phyloP scores from a whole-genome alignment of 37 sponge, comb jelly and placozoan genomes.

The Halisarca cf. caerulea region DNA sequence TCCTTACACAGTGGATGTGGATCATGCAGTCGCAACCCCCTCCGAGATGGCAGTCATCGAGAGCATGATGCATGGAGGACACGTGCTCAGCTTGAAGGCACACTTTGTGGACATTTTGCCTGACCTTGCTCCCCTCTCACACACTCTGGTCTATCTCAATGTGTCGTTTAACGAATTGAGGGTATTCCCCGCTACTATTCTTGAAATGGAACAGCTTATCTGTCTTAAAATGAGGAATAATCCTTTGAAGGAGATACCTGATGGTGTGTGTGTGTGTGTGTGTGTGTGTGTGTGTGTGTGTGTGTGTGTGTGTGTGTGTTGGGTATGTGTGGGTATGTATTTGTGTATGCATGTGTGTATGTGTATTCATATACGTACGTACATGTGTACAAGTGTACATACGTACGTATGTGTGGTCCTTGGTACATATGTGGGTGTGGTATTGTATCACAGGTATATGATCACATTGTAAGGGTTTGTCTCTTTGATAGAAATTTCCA shows the following conservation, averaged over 20 bases:
- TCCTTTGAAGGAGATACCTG: slow-evolving; percentile 81
- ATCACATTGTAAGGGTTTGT: no score
- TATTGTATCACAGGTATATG: no score
- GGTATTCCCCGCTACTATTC: slow-evolving; percentile 70
- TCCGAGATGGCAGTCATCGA: slow-evolving; percentile 83
- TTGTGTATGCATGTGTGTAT: no score
- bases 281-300: no score
- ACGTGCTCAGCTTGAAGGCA: slow-evolving; percentile 78
- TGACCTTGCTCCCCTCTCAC: slow-evolving; percentile 63
- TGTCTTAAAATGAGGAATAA: slow-evolving; percentile 86
- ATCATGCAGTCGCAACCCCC: slow-evolving; percentile 63
- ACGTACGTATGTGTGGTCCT: no score
- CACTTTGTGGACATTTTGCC: slow-evolving; percentile 83
- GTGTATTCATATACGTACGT: no score
- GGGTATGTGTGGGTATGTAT: no score
- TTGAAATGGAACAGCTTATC: slow-evolving; percentile 53
- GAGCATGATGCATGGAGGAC: slow-evolving; percentile 78
- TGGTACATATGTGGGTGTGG: no score
- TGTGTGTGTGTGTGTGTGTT: no score
- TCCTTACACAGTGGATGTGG: slow-evolving; percentile 27
- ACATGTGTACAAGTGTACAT: no score
- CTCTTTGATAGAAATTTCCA: slow-evolving; percentile 48
- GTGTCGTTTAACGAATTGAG: slow-evolving; percentile 89
- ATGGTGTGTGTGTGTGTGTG: slow-evolving; percentile 41
- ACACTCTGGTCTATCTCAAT: slow-evolving; percentile 85